A percentile compares a stretch with the other conserved stretches of the same genome.
Conservation (phyloP, 2,888 invertebrate genomes). For the Penaeus monodon region DNA sequence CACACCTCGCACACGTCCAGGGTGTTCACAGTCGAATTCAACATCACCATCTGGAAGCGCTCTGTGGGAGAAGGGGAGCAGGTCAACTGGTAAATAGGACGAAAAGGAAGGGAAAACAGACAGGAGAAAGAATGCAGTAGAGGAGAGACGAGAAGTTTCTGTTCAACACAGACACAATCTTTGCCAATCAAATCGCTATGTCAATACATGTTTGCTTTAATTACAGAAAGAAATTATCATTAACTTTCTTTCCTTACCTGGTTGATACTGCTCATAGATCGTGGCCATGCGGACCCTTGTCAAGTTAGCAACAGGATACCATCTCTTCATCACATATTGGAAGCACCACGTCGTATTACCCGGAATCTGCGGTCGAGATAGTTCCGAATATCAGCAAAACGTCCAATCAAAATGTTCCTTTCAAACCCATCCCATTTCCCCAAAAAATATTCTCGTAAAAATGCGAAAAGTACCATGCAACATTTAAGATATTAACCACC, state of each 20-base stretch:
- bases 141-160: too few relatives aligned
- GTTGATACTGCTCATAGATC: slow-evolving; percentile 67
- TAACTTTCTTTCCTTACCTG: slow-evolving; percentile 47
- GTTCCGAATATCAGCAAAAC: too few relatives aligned
- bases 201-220: too few relatives aligned
- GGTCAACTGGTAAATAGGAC: background rate
- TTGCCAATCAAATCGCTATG: too few relatives aligned
- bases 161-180: too few relatives aligned
- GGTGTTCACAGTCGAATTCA: slow-evolving; percentile 68
- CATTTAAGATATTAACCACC: too few relatives aligned
- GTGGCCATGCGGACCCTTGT: slow-evolving; percentile 73
- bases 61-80: slow-evolving; percentile 60
- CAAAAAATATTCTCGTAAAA: too few relatives aligned
- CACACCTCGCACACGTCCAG: slow-evolving; percentile 73
- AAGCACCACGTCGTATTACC: slow-evolving; percentile 70
- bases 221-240: background rate
- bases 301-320: slow-evolving; percentile 75
- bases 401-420: too few relatives aligned
- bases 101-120: background rate
- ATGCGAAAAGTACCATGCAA: too few relatives aligned
- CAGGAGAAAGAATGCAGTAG: background rate
- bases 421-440: too few relatives aligned
- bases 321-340: slow-evolving; percentile 73
- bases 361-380: slow-evolving; percentile 49
- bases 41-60: slow-evolving; percentile 67